Evolutionary conservation across 2,113 vertebrate genomes (phyloP), one percentile per base, ranked within the genome.

Genomic region (Diglossa brunneiventris): DNA sequence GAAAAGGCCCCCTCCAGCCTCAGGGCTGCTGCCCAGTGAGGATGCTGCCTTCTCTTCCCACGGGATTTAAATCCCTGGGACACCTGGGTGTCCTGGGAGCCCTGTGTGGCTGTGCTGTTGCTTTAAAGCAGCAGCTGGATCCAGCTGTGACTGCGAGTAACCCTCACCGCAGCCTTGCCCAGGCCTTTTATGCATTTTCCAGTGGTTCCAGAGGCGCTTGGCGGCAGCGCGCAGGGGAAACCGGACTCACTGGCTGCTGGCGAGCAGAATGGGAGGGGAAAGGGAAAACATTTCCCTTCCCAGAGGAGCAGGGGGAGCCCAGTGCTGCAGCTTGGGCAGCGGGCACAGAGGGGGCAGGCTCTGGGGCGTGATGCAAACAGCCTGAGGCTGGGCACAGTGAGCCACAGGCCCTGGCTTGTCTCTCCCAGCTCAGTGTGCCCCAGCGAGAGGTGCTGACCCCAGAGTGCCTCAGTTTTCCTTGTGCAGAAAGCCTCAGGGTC

Each of bases 81-180:
- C 2, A 33, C 70, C 86, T 42, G 41, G 44, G 17, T 91, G 88
- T 89, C 89, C 81, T 39, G 53, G 53, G 44, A 92, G 61, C 30
- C 31, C 1, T 1, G 20, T 33, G 35, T 68, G 44, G 64, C 69
- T 2, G 21, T n/a, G 68, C 93, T 94, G 86, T 95, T 61, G 56
- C 95, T 96, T 97, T 97, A 97, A 96, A 92, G 83, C 88, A 63
- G 66, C 83, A 84, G 95, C 93, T 95, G 93, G 94, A 92, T 94
- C 42, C 90, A 96, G 93, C 90, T 92, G 93, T 93, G 94, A 92
- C 94, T 96, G 85, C 10, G 6, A 94, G 93, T 90, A 94, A 95
- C 94, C 90, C 94, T 89, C 68, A 8, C 75, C 2, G 2, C 79
- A 90, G 83, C 75, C 87, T 92, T 95, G 82, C 93, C 78, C 93